Evolutionary conservation across 2,797 vertebrate genomes (phyloP), one percentile per base, ranked within the genome.

Genomic region (Chaetophractus vellerosus): DNA sequence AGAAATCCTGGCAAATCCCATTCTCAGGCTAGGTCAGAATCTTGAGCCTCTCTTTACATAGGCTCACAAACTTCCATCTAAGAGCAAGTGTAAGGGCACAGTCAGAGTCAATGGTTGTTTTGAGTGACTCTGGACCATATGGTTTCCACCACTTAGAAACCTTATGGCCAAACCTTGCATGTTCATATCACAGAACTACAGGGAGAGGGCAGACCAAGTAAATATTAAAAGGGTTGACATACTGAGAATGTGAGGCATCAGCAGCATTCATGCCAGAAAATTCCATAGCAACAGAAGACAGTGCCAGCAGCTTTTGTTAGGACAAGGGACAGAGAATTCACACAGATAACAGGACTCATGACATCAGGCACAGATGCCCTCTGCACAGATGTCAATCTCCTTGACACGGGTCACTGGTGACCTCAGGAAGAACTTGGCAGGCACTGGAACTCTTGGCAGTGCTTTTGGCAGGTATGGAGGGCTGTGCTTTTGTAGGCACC

Each of bases 381-480:
- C 89, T 96, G 75, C 83, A 94, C 89, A 84, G 88, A 83, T 61
- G 93, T 87, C 96, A 68, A 57, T 72, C 50, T 92, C 71, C 76
- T 94, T 63, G 91, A 93, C 87, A 61, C 0, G 15, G 83, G 66
- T 21, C 61, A 21, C n/a, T 91, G 91, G 91, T 92, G 96, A 76
- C 50, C 52, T 23, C 3, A 2, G 19, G 31, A 33, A 1, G 48
- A 48, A 28, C 41, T 86, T 92, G 93, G 89, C 91, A 91, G 86
- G 63, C 0, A 0, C 45, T 41, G 68, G 52, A 4, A 12, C 10
- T 76, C n/a, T 72, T 33, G 28, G 52, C 3, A 21, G 36, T 15
- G 57, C 31, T 36, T 61, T 4, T 9, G 86, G 79, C 91, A 57
- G 26, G 41, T 86, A 38, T 48, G 71, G 48, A 91, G 31, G 18